Conservation (phyloP, 2,113 vertebrate genomes). For the Bubo scandiacus region DNA sequence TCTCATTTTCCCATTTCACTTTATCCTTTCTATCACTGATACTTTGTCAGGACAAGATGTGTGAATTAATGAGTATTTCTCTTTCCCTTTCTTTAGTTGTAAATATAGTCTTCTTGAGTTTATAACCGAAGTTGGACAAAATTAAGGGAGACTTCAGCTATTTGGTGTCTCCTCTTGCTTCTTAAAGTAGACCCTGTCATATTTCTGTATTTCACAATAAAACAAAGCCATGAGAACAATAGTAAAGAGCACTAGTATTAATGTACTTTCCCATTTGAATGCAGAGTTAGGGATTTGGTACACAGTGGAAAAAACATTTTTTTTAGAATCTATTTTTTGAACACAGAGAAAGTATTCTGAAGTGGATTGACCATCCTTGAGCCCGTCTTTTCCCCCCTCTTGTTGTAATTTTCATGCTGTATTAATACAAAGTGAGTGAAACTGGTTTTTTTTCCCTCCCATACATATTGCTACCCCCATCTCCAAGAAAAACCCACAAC, state of each 20-base stretch:
- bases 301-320: not conserved
- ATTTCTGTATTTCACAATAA: not conserved
- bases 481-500: accelerated
- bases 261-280: not conserved
- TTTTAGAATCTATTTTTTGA: not conserved
- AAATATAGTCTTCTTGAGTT: not conserved
- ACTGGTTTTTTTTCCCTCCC: not conserved
- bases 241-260: not conserved
- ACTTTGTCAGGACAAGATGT: not conserved
- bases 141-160: not conserved
- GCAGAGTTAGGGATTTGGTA: not conserved
- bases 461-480: not conserved
- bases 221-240: not conserved
- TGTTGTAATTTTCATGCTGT: not conserved
- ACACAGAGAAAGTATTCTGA: not conserved
- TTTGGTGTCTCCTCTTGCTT: not conserved
- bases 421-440: not conserved
- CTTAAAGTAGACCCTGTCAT: not conserved
- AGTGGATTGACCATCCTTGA: not conserved
- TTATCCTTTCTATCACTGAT: conserved; percentile 19
- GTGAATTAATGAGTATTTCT: not conserved
- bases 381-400: not conserved
- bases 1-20: not conserved
- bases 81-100: not conserved
- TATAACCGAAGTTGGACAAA: not conserved